Evolutionary conservation across 64 coral and sea anemone genomes (phyloP), one percentile per base, ranked within the genome.

Genomic region (Montipora capricornis): DNA sequence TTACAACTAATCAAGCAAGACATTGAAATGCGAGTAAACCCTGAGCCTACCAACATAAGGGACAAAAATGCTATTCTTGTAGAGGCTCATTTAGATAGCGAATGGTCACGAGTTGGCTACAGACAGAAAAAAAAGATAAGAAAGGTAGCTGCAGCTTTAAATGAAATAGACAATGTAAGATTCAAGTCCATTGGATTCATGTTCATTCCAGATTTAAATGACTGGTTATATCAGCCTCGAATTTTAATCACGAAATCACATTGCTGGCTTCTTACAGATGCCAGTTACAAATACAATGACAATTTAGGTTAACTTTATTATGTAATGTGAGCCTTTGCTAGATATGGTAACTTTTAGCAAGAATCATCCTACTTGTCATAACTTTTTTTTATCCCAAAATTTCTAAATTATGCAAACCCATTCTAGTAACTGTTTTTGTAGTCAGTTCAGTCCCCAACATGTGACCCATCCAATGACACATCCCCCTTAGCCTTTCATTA

Each of bases 1-100:
- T 53, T 87, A 2, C 11, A 67, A 37, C 59, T 8, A 14, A 67
- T 51, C 73, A 74, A 74, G 1, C 2, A 46, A 69, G 7, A 3
- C 11, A 17, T 74, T 49, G 67, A 73, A 1, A 2, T 87, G 4
- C 2, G 61, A 6, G 37, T 88, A 7, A 48, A 29, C 9, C 74
- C 58, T 48, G 75, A 93, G 60, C 83, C 83, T 7, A 47, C 47
- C 13, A 93, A 93, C 79, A 46, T 49, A 47, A 88, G 71, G 17
- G 92, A 93, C n/a, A 93, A 53, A 22, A 87, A 87, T 73, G 91
- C 83, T 7, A 64, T 86, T 17, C 45, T 64, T 26, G 91, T 90
- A 10, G 19, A 90, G 59, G 75, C 77, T 5, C 45, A 80, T 24
- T 62, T 64, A 15, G 45, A 29, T n/a, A 13, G 47, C 44, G 51